A percentile compares a stretch with the other conserved stretches of the same genome.
Conservation (phyloP, 2,888 invertebrate genomes). For the Chloroclysta siterata region DNA sequence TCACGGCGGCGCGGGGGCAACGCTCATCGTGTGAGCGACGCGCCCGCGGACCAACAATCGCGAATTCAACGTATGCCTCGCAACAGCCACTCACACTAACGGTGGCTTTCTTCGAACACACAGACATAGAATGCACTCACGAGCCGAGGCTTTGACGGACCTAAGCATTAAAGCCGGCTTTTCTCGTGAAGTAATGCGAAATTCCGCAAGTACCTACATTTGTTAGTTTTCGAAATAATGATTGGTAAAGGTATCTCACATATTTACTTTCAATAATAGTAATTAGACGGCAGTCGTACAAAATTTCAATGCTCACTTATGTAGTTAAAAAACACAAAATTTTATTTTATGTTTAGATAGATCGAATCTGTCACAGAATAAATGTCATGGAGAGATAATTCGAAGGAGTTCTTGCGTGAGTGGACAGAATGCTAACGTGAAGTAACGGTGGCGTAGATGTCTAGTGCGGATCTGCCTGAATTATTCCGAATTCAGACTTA, state of each 20-base stretch:
- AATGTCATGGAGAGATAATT: slow-evolving; percentile 74
- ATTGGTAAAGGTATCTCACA: slow-evolving; percentile 43
- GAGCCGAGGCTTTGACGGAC: slow-evolving; percentile 63
- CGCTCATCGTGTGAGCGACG: slow-evolving; percentile 82
- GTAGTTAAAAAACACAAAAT: slow-evolving; percentile 44
- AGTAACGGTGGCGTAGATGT: slow-evolving; percentile 73
- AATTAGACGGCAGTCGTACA: slow-evolving; percentile 50
- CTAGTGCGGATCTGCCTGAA: slow-evolving; percentile 77
- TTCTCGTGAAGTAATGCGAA: slow-evolving; percentile 50
- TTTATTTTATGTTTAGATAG: slow-evolving; percentile 44
- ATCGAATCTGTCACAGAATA: slow-evolving; percentile 61
- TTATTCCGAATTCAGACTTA: slow-evolving; percentile 72
- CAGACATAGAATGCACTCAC: slow-evolving; percentile 62
- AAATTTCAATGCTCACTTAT: slow-evolving; percentile 53
- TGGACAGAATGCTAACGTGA: slow-evolving; percentile 67
- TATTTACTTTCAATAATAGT: slow-evolving; percentile 50
- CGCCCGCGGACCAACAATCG: slow-evolving; percentile 76
- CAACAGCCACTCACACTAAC: slow-evolving; percentile 77
- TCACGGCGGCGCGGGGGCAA: slow-evolving; percentile 67
- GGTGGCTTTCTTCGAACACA: slow-evolving; percentile 68
- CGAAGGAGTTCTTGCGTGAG: slow-evolving; percentile 49
- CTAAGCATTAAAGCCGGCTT: slow-evolving; percentile 59
- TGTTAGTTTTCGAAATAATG: slow-evolving; percentile 49
- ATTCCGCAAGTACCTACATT: slow-evolving; percentile 32
- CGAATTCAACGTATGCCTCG: slow-evolving; percentile 80